phyloP scores from a whole-genome alignment of 2,797 vertebrate genomes.

The Onychomys leucogaster region DNA sequence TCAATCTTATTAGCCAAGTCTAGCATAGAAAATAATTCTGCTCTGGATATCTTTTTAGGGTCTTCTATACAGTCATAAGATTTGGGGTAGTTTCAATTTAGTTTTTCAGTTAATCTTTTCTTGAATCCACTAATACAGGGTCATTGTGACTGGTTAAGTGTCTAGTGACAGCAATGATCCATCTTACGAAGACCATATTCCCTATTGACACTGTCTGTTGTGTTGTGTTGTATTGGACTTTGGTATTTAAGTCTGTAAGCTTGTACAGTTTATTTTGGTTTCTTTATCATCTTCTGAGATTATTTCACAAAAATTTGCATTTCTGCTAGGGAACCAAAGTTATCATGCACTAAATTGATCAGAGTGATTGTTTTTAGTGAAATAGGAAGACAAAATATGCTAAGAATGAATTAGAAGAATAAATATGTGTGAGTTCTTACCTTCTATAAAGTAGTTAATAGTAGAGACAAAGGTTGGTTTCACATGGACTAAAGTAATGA shows the following conservation, averaged over 20 bases:
- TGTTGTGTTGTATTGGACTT: background rate
- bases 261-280: too few relatives aligned
- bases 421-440: background rate
- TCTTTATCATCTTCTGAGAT: background rate
- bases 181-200: background rate
- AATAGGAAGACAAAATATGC: background rate
- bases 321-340: constrained; percentile 4
- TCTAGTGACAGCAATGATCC: background rate
- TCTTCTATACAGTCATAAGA: background rate
- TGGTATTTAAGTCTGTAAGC: background rate
- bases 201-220: background rate
- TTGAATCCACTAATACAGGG: background rate
- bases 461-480: background rate
- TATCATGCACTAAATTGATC: background rate
- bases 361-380: background rate
- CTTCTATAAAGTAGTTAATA: background rate
- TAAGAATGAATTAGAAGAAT: background rate
- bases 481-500: background rate
- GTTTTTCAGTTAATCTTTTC: background rate
- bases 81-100: background rate
- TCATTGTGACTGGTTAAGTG: background rate
- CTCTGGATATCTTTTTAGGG: background rate
- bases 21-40: background rate
- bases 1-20: fast-evolving
- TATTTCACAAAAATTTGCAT: background rate